phyloP scores from a whole-genome alignment of 2,888 invertebrate species.

The Schizotus pectinicornis region DNA sequence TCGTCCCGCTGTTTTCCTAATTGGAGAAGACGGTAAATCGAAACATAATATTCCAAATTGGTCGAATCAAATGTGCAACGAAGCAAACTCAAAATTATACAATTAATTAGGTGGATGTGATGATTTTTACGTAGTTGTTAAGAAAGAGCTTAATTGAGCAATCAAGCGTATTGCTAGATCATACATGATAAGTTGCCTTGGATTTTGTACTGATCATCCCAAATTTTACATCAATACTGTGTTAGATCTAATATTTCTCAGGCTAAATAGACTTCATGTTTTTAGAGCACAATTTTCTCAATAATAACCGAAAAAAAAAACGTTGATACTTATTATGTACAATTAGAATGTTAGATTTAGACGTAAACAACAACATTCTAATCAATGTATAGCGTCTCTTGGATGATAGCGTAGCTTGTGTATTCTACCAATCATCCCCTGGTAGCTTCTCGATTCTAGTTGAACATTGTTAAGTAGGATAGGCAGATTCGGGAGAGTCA shows the following conservation, averaged over 20 bases:
- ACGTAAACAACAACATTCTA: conserved; percentile 12
- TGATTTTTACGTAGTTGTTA: conserved; percentile 26
- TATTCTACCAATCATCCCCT: conserved; percentile 8
- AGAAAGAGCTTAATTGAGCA: conserved; percentile 30
- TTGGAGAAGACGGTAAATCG: no score
- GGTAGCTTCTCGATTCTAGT: no score
- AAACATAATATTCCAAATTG: not conserved
- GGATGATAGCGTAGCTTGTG: conserved; percentile 23
- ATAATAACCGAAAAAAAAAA: conserved; percentile 15
- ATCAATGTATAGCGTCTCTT: conserved; percentile 20
- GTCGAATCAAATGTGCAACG: conserved; percentile 20
- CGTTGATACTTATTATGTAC: conserved; percentile 22
- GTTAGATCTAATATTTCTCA: conserved; percentile 31
- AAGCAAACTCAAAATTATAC: conserved; percentile 19
- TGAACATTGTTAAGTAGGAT: not conserved
- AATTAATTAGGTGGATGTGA: conserved; percentile 17
- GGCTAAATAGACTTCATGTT: conserved; percentile 27
- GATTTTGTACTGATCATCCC: conserved; percentile 33
- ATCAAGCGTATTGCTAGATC: conserved; percentile 29
- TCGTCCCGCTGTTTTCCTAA: no score
- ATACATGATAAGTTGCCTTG: conserved; percentile 35
- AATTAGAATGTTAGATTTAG: conserved; percentile 24
- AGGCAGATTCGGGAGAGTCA: conserved; percentile 7
- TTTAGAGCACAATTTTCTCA: conserved; percentile 25
- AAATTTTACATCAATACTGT: conserved; percentile 13